Evolutionary conservation across 2,888 invertebrate genomes (phyloP).

Genomic region (Lycophotia porphyrea): DNA sequence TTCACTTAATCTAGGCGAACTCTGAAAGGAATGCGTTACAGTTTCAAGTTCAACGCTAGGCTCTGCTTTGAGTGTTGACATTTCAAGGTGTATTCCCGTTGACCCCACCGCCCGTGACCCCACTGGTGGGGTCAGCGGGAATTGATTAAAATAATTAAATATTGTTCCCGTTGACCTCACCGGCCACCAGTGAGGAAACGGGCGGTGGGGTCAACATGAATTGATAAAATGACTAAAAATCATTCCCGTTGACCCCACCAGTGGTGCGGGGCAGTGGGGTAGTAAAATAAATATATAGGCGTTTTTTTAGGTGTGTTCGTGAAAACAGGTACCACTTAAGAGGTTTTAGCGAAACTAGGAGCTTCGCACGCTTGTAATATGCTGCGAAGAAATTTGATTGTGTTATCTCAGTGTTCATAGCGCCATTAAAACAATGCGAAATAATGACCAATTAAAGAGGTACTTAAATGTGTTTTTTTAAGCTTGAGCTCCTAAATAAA

Average conservation of each 20-base stretch:
- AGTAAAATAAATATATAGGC: neutral
- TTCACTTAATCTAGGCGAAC: neutral
- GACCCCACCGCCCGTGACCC: too few relatives aligned
- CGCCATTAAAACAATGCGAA: constrained; percentile 18
- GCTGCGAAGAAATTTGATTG: neutral
- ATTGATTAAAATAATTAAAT: too few relatives aligned
- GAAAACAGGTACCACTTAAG: neutral
- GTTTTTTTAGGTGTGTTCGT: neutral
- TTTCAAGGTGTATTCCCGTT: too few relatives aligned
- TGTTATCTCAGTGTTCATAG: neutral
- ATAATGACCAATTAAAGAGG: neutral
- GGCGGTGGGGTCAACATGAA: too few relatives aligned
- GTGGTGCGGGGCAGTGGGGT: too few relatives aligned
- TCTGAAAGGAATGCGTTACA: neutral
- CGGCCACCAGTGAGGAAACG: too few relatives aligned
- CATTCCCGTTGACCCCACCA: too few relatives aligned
- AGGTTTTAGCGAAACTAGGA: neutral
- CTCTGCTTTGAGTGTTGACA: neutral
- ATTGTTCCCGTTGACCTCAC: too few relatives aligned
- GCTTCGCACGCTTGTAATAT: constrained; percentile 15
- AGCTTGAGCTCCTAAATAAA: neutral
- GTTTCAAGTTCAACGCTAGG: too few relatives aligned
- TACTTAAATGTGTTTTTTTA: neutral
- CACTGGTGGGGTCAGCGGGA: too few relatives aligned
- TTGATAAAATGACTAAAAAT: too few relatives aligned